A percentile compares a stretch with the other conserved stretches of the same genome.
Conservation (phyloP, 37 sponge, comb jelly and placozoan genomes). For the Lycopodina hypogea region DNA sequence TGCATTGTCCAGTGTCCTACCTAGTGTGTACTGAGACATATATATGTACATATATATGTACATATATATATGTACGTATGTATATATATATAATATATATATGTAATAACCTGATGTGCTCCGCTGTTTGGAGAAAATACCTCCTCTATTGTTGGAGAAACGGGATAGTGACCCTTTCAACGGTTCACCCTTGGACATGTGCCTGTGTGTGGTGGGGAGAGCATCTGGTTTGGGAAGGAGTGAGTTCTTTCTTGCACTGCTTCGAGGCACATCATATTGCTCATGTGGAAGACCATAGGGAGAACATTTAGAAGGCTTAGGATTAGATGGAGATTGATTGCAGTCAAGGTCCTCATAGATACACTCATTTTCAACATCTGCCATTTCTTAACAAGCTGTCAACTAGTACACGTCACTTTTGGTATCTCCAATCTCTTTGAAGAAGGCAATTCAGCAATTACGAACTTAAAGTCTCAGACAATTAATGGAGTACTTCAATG, state of each 20-base stretch:
- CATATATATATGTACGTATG: too few relatives aligned
- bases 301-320: not conserved
- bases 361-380: not conserved
- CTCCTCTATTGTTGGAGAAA: slow-evolving; percentile 13
- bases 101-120: too few relatives aligned
- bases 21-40: too few relatives aligned
- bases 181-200: slow-evolving; percentile 12
- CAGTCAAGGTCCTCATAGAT: slow-evolving; percentile 1
- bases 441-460: too few relatives aligned
- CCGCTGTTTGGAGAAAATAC: not conserved
- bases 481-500: too few relatives aligned
- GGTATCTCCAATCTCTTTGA: too few relatives aligned
- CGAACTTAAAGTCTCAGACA: too few relatives aligned
- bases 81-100: too few relatives aligned
- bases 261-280: not conserved
- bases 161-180: not conserved
- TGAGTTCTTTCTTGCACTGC: slow-evolving; percentile 7
- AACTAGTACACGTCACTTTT: not conserved
- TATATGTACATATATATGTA: too few relatives aligned
- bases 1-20: too few relatives aligned
- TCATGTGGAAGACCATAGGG: not conserved
- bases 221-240: not conserved
- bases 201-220: slow-evolving; percentile 16
- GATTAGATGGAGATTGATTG: not conserved
- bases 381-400: not conserved